Evolutionary conservation across 2,113 vertebrate genomes (phyloP).

Genomic region (Cygnus buccinator): DNA sequence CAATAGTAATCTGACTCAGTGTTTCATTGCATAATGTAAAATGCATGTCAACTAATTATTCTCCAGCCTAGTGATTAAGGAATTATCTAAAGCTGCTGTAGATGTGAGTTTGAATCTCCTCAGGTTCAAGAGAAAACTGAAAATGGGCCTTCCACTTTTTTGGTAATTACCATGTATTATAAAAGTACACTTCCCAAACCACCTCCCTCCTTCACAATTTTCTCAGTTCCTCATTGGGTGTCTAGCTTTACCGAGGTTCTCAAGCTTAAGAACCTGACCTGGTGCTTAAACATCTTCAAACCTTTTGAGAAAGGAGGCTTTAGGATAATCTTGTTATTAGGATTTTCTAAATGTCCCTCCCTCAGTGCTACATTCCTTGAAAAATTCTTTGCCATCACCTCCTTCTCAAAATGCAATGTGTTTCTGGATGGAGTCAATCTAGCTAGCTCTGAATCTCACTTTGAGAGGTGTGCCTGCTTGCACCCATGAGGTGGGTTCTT

Average conservation of each 20-base stretch:
- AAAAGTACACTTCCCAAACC: not conserved
- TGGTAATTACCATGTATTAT: not conserved
- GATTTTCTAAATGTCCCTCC: not conserved
- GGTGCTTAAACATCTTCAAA: not conserved
- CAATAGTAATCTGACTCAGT: not conserved
- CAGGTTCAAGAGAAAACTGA: not conserved
- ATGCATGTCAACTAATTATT: not conserved
- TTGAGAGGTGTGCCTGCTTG: not conserved
- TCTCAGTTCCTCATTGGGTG: not conserved
- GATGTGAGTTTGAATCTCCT: constrained; percentile 6
- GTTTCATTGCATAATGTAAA: not conserved
- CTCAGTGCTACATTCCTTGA: not conserved
- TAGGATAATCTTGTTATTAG: not conserved
- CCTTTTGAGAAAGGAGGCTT: not conserved
- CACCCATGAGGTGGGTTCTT: no score
- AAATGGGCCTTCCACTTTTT: not conserved
- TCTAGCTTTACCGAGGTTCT: not conserved
- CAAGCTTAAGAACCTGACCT: not conserved
- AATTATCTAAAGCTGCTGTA: constrained; percentile 32
- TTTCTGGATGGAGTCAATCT: not conserved
- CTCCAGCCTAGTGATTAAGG: not conserved
- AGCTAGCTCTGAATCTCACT: not conserved
- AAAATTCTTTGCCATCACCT: not conserved
- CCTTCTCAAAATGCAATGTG: not conserved
- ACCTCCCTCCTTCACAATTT: not conserved